Percentiles rank a stretch among this genome's conserved stretches.
Conservation (phyloP, 2,888 invertebrate species). For the Cyclophora albipunctata region DNA sequence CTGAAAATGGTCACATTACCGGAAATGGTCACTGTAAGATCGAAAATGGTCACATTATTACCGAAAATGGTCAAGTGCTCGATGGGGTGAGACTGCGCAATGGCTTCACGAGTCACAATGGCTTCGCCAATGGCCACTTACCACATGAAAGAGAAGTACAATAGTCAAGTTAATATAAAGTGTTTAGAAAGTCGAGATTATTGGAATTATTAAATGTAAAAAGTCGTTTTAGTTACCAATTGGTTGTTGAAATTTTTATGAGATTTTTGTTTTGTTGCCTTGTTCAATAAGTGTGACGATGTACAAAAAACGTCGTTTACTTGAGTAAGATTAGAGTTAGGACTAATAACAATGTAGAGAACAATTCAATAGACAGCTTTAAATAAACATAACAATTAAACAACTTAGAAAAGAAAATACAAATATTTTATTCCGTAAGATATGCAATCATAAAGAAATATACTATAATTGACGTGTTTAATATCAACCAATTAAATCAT, state of each 20-base stretch:
- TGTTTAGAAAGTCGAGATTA: conserved; percentile 1
- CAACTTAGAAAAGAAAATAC: too few species aligned
- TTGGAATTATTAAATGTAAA: background rate
- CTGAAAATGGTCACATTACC: conserved; percentile 25
- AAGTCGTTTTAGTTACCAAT: background rate
- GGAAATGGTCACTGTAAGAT: conserved; percentile 17
- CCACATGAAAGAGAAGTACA: conserved; percentile 38
- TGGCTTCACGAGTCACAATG: conserved; percentile 17
- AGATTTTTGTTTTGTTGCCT: background rate
- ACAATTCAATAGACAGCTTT: too few species aligned
- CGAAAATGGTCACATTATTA: conserved; percentile 22
- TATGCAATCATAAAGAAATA: too few species aligned
- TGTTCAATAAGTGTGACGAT: background rate
- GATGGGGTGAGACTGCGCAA: conserved; percentile 6
- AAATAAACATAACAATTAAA: too few species aligned
- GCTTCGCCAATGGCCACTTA: conserved; percentile 23
- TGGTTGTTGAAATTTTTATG: background rate
- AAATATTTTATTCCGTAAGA: too few species aligned
- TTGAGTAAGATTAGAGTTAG: too few species aligned
- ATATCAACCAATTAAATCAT: too few species aligned
- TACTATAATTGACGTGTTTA: too few species aligned
- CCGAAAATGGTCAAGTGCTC: conserved; percentile 19
- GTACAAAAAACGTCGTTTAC: too few species aligned
- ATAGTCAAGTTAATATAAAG: conserved; percentile 25
- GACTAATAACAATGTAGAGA: too few species aligned